phyloP scores from a whole-genome alignment of 1,140 invertebrate species.

The Neomicropteryx cornuta region DNA sequence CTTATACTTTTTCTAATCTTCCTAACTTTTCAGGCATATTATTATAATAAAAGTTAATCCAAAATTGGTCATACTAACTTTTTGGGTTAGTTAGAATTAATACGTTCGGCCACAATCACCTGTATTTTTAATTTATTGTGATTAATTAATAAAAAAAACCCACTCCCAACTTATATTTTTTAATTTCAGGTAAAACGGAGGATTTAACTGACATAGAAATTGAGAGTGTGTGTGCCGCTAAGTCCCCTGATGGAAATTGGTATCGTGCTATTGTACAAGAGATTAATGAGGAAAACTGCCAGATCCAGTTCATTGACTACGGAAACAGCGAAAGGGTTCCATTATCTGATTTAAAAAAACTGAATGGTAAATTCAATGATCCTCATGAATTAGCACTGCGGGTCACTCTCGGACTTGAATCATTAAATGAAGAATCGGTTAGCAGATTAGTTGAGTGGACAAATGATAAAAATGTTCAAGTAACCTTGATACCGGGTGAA shows the following conservation, averaged over 20 bases:
- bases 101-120: too few species aligned
- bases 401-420: conserved; percentile 27
- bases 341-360: conserved; percentile 32
- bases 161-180: conserved; percentile 6
- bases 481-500: conserved; percentile 25
- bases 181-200: conserved; percentile 24
- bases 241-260: conserved; percentile 51
- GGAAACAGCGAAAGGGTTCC: conserved; percentile 57
- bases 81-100: too few species aligned
- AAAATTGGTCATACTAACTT: too few species aligned
- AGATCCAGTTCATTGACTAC: conserved; percentile 64
- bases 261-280: conserved; percentile 49
- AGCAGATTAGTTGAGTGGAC: conserved; percentile 28
- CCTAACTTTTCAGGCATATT: too few species aligned
- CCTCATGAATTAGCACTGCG: conserved; percentile 42
- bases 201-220: conserved; percentile 22
- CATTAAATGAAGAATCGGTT: conserved; percentile 22
- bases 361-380: conserved; percentile 43
- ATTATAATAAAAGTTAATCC: too few species aligned
- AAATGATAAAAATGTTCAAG: conserved; percentile 28
- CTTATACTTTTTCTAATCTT: too few species aligned
- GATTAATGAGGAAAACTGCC: conserved; percentile 31
- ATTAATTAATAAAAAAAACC: conserved; percentile 3
- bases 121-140: too few species aligned
- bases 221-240: conserved; percentile 45